A percentile compares a stretch with the other conserved stretches of the same genome.
phyloP scores from a whole-genome alignment of 2,888 invertebrate species.

The Falcaria lacertinaria region DNA sequence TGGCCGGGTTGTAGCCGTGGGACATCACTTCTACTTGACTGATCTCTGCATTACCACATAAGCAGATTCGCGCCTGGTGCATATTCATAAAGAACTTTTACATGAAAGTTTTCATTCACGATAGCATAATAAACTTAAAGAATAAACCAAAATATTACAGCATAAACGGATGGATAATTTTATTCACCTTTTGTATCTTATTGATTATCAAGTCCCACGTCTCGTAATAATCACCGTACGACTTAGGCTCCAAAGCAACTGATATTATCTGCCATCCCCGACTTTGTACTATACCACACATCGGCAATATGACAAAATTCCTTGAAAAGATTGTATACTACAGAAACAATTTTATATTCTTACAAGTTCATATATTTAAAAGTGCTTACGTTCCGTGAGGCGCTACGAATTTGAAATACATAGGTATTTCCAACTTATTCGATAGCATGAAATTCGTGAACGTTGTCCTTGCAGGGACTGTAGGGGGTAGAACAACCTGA shows the following conservation, averaged over 20 bases:
- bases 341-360: neutral
- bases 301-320: conserved; percentile 62
- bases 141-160: too few relatives aligned
- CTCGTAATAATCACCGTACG: conserved; percentile 60
- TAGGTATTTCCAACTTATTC: conserved; percentile 58
- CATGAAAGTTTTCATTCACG: too few relatives aligned
- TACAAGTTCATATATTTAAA: neutral
- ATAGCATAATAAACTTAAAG: too few relatives aligned
- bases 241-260: conserved; percentile 63
- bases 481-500: conserved; percentile 65
- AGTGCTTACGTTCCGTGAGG: conserved; percentile 57
- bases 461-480: conserved; percentile 60
- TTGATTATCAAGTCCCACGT: conserved; percentile 67
- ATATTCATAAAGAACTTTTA: too few relatives aligned
- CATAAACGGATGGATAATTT: too few relatives aligned
- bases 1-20: conserved; percentile 56
- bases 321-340: conserved; percentile 26
- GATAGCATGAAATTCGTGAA: conserved; percentile 66
- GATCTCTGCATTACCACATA: conserved; percentile 61
- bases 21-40: conserved; percentile 66
- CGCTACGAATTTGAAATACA: conserved; percentile 62
- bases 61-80: conserved; percentile 45
- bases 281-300: conserved; percentile 64
- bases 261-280: conserved; percentile 71
- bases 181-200: conserved; percentile 53